Evolutionary conservation across 2,888 invertebrate genomes (phyloP).

Genomic region (Cyclophora punctaria): DNA sequence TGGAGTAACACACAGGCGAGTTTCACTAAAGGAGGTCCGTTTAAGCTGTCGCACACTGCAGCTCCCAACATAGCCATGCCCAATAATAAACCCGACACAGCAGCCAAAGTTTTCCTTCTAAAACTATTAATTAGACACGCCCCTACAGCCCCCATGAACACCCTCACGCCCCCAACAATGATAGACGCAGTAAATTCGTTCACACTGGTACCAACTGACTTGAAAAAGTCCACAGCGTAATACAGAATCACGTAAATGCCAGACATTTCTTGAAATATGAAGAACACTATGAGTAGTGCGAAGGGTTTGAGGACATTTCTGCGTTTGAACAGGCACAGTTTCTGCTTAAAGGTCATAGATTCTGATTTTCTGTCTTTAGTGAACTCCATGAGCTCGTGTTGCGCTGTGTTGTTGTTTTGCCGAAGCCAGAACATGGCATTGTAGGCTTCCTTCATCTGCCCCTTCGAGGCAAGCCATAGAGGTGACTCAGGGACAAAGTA

Average conservation of each 20-base stretch:
- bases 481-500: constrained; percentile 82
- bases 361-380: constrained; percentile 61
- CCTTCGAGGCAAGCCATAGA: constrained; percentile 78
- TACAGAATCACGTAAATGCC: constrained; percentile 83
- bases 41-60: constrained; percentile 72
- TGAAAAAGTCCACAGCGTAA: constrained; percentile 82
- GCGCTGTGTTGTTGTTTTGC: constrained; percentile 76
- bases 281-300: constrained; percentile 77
- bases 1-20: constrained; percentile 79
- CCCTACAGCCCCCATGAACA: constrained; percentile 79
- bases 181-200: constrained; percentile 82
- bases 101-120: constrained; percentile 77
- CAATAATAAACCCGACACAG: constrained; percentile 79
- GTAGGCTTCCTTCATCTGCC: constrained; percentile 76
- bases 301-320: constrained; percentile 80
- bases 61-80: constrained; percentile 79
- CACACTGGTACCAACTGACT: constrained; percentile 78
- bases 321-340: constrained; percentile 58
- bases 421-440: constrained; percentile 79
- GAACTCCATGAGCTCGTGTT: constrained; percentile 78
- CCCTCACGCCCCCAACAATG: constrained; percentile 79
- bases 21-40: constrained; percentile 63
- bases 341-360: constrained; percentile 52
- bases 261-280: constrained; percentile 81
- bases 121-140: constrained; percentile 79